phyloP scores from a whole-genome alignment of 1,140 invertebrate species.

The Tetramorium alpestre region DNA sequence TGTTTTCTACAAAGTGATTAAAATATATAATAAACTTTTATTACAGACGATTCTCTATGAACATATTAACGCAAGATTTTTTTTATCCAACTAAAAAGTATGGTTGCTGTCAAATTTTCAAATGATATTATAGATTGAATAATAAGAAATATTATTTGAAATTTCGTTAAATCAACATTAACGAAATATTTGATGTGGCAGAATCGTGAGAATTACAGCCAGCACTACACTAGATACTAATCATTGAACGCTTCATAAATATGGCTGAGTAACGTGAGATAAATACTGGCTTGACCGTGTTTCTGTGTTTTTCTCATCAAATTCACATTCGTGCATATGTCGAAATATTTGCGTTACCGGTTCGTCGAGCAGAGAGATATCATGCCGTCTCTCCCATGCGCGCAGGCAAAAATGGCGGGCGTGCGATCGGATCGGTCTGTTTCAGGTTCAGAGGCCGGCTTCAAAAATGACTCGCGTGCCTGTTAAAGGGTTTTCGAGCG shows the following conservation, averaged over 20 bases:
- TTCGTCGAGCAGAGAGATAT: conserved; percentile 17
- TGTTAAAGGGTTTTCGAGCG: conserved; percentile 55
- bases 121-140: too few relatives aligned
- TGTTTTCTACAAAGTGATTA: too few relatives aligned
- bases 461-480: conserved; percentile 62
- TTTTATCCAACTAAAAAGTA: too few relatives aligned
- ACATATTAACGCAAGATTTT: too few relatives aligned
- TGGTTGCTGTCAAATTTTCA: too few relatives aligned
- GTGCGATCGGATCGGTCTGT: conserved; percentile 44
- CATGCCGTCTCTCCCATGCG: conserved; percentile 8
- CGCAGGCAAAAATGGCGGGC: conserved; percentile 40
- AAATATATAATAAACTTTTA: too few relatives aligned
- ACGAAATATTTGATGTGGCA: neutral
- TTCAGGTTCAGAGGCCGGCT: conserved; percentile 42
- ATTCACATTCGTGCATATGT: conserved; percentile 54
- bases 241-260: neutral
- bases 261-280: neutral
- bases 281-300: neutral
- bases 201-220: neutral
- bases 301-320: conserved; percentile 48
- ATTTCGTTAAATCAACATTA: neutral
- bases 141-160: neutral
- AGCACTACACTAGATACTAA: neutral
- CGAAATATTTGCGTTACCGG: conserved; percentile 64
- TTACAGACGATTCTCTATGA: too few relatives aligned